phyloP scores from a whole-genome alignment of 2,113 vertebrate species.

The Motacilla tschutschensis region DNA sequence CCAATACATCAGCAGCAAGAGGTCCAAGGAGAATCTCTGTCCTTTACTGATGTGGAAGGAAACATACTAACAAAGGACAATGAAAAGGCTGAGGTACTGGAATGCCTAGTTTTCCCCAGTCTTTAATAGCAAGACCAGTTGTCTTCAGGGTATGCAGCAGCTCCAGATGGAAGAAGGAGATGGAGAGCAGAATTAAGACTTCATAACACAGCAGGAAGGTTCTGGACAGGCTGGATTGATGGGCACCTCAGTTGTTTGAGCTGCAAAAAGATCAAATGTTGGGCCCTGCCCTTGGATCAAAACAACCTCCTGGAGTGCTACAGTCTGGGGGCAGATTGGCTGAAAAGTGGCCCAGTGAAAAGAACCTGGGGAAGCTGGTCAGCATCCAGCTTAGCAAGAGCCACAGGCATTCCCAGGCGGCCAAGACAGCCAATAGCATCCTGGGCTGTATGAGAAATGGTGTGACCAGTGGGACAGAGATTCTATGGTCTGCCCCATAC shows the following conservation, averaged over 20 bases:
- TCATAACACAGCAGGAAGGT: neutral
- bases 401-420: neutral
- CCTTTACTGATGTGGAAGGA: neutral
- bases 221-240: neutral
- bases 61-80: neutral
- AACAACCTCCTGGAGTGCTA: fast-evolving
- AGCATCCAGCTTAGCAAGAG: neutral
- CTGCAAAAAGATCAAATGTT: neutral
- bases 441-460: neutral
- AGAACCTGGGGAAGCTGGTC: neutral
- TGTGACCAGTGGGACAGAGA: neutral
- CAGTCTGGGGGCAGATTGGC: neutral
- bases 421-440: neutral
- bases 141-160: neutral
- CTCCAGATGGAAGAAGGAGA: neutral
- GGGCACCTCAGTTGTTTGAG: neutral
- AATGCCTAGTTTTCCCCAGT: neutral
- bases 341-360: neutral
- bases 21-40: neutral
- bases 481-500: neutral
- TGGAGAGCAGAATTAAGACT: neutral
- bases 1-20: neutral
- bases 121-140: neutral
- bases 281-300: neutral
- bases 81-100: neutral